phyloP scores from a whole-genome alignment of 1,140 invertebrate species.

The Lethrus apterus region DNA sequence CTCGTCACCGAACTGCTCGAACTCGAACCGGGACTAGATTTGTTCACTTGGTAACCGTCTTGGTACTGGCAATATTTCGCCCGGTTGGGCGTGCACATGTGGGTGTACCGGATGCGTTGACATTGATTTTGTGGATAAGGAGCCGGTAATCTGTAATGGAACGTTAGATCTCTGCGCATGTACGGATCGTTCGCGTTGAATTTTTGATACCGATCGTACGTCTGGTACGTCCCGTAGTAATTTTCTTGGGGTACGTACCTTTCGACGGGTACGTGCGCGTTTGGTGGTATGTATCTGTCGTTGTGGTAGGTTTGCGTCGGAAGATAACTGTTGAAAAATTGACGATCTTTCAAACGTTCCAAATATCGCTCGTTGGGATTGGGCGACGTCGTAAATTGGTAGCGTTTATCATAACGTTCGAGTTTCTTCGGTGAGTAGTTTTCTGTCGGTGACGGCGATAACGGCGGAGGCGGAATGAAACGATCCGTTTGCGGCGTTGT shows the following conservation, averaged over 20 bases:
- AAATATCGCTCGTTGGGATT: constrained; percentile 22
- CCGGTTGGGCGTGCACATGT: constrained; percentile 33
- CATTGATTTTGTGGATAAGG: constrained; percentile 38
- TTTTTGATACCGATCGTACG: constrained; percentile 31
- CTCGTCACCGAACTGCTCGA: constrained; percentile 39
- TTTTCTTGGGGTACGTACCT: constrained; percentile 34
- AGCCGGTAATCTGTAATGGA: constrained; percentile 51
- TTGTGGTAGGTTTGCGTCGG: constrained; percentile 16
- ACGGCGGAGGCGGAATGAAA: constrained; percentile 37
- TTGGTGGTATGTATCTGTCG: constrained; percentile 52
- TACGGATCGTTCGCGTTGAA: constrained; percentile 50
- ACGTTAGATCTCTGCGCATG: constrained; percentile 51
- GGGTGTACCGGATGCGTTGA: constrained; percentile 31
- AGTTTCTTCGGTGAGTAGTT: constrained; percentile 28
- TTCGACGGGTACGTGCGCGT: constrained; percentile 61
- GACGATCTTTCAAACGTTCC: constrained; percentile 19
- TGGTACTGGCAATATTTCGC: constrained; percentile 37
- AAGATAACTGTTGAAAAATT: constrained; percentile 24
- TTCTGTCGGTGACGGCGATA: constrained; percentile 37
- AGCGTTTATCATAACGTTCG: constrained; percentile 29
- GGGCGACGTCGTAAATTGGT: constrained; percentile 20
- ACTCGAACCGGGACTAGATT: constrained; percentile 47
- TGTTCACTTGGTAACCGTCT: constrained; percentile 31
- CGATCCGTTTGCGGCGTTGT: constrained; percentile 29
- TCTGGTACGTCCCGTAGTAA: constrained; percentile 31